Base-by-base conservation (phyloP, 2,888 invertebrate genomes). In the Augiades crinisus region DNA sequence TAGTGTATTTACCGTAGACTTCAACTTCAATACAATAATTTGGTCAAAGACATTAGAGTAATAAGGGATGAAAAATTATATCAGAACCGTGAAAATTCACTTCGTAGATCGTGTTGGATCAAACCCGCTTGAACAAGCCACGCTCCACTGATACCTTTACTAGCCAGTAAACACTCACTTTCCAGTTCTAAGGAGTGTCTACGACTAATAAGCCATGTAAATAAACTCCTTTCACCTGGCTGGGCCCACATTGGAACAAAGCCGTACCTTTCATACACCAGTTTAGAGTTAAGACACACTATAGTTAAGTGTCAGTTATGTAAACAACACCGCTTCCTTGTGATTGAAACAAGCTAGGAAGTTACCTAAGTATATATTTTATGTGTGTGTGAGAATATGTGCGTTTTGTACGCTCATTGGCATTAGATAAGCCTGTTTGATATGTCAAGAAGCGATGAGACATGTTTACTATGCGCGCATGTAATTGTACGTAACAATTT, bases 341-440 rank as follows among this genome's bases (percentile, higher is more conserved):
- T 49, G 49, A 49, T 49, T 34, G 41, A 41, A 49, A 41, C 24
- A 27, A 40, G 40, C 24, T 17, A 49, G 49, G 49, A 49, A 49
- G 49, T 49, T 49, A 49, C 24, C 34, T 49, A 49, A 49, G 41
- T 24, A 33, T 16, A 14, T 33, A 33, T 27, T 10, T 17, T 41
- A 27, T 41, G 24, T 47, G 16, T 31, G 16, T 38, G 19, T 47
- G 40, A 16, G 40, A 38, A 27, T 38, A 22, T 16, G 12, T 38
- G 38, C 24, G 17, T 47, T 47, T 40, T 40, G 8, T 40, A 16
- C 30, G 14, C 17, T 12, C 12, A 40, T 21, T 40, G 17, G 7
- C 16, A 19, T 40, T 33, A 49, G 40, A 41, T 40, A 49, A 41
- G 10, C 6, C n/a, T 33, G 24, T 24, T 41, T 34, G 33, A 49